phyloP scores from a whole-genome alignment of 2,113 vertebrate species.

The Psammodynastes pulverulentus region DNA sequence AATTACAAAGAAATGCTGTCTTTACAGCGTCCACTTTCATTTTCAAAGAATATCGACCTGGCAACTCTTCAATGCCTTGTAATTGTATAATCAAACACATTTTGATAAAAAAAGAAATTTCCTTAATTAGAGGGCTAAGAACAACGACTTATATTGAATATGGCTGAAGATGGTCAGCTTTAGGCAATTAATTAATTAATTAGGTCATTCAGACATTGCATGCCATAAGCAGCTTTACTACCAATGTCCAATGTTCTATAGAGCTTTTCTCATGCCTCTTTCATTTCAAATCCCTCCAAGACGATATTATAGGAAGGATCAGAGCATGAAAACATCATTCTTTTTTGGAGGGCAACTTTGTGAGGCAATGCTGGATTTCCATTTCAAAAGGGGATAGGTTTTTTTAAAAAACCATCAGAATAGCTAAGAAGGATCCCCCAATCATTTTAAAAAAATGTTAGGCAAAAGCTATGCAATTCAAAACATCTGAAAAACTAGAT shows the following conservation, averaged over 20 bases:
- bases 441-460: too few relatives aligned
- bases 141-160: neutral
- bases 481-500: neutral
- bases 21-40: neutral
- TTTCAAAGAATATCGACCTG: neutral
- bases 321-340: neutral
- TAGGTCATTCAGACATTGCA: neutral
- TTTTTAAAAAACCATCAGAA: neutral
- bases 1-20: too few relatives aligned
- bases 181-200: neutral
- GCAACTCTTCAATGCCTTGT: neutral
- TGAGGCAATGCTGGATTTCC: neutral
- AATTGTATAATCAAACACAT: neutral
- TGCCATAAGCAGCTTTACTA: neutral
- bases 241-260: neutral
- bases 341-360: neutral
- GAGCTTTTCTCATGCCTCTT: neutral
- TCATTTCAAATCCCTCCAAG: neutral
- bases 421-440: neutral
- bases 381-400: too few relatives aligned
- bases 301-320: neutral
- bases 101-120: neutral
- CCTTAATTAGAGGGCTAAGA: neutral
- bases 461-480: neutral
- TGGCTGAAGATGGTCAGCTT: neutral